A percentile compares a stretch with the other conserved stretches of the same genome.
These are phyloP conservation scores for Gryllus longicercus DNA, from an alignment of 2,888 invertebrate genomes.

Conservation along the genomic window DNA sequence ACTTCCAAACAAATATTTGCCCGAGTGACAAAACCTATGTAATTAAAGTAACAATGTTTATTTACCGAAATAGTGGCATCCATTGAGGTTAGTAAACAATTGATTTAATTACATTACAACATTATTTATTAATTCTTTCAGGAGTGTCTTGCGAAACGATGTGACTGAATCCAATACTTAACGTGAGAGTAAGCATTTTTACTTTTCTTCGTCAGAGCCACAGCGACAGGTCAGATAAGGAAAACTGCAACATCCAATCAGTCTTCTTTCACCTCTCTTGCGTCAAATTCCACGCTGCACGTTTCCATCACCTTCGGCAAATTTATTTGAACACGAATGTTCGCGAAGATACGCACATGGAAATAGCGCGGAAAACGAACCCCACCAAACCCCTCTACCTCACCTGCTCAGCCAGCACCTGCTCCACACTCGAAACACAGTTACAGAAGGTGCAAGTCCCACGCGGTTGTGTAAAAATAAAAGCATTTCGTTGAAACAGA, in stretches of 20 bases:
- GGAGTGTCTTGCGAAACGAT: not conserved
- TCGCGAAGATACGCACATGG: not conserved
- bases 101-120: not conserved
- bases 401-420: too few relatives aligned
- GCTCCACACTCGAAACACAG: too few relatives aligned
- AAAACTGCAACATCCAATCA: not conserved
- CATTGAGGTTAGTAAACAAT: not conserved
- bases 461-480: too few relatives aligned
- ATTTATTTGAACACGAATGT: not conserved
- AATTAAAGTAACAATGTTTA: not conserved
- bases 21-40: too few relatives aligned
- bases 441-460: too few relatives aligned
- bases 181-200: conserved; percentile 6
- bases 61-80: conserved; percentile 1
- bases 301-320: too few relatives aligned
- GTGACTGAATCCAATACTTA: conserved; percentile 7
- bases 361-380: not conserved
- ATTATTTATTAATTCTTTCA: not conserved
- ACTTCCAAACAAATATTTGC: too few relatives aligned
- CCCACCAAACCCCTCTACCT: too few relatives aligned
- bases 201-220: not conserved
- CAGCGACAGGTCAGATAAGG: not conserved
- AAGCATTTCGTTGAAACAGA: too few relatives aligned
- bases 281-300: too few relatives aligned
- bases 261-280: not conserved